Percentiles rank a stretch among this genome's conserved stretches.
Evolutionary conservation across 2,113 vertebrate genomes (phyloP).

Genomic region (Cinclus mexicanus): DNA sequence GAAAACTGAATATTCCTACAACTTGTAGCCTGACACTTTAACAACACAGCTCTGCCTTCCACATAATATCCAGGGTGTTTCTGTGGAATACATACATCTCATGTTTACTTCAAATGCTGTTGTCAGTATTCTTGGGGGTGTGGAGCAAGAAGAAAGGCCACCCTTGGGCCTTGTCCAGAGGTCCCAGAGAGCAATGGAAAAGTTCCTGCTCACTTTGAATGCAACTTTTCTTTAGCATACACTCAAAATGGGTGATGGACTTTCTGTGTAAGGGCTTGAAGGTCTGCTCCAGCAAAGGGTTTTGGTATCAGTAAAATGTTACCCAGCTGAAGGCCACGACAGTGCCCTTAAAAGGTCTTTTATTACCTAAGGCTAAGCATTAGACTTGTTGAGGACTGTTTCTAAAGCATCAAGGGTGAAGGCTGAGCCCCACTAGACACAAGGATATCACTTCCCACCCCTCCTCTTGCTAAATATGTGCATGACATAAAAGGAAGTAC

Average conservation of each 20-base stretch:
- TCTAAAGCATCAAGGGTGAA: not conserved
- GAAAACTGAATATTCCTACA: not conserved
- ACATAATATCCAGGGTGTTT: not conserved
- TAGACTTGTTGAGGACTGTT: not conserved
- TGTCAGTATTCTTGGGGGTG: not conserved
- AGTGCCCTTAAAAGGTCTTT: not conserved
- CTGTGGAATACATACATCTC: not conserved
- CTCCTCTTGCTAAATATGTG: not conserved
- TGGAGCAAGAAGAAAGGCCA: not conserved
- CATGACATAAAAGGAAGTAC: not conserved
- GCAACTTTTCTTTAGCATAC: not conserved
- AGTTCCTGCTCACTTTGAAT: not conserved
- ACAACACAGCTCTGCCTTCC: not conserved
- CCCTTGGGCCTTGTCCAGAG: not conserved
- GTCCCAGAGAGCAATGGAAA: not conserved
- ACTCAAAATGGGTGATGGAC: not conserved
- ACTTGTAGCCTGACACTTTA: not conserved
- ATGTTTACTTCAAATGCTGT: not conserved
- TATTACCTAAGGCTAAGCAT: not conserved
- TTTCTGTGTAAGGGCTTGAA: not conserved
- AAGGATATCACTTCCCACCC: not conserved
- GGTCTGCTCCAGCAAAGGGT: not conserved
- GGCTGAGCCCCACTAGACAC: not conserved
- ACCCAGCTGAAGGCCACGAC: not conserved
- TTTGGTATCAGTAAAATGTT: not conserved